These are phyloP conservation scores for Sturnus vulgaris DNA, from an alignment of 2,113 vertebrate genomes.

Conservation along the genomic window DNA sequence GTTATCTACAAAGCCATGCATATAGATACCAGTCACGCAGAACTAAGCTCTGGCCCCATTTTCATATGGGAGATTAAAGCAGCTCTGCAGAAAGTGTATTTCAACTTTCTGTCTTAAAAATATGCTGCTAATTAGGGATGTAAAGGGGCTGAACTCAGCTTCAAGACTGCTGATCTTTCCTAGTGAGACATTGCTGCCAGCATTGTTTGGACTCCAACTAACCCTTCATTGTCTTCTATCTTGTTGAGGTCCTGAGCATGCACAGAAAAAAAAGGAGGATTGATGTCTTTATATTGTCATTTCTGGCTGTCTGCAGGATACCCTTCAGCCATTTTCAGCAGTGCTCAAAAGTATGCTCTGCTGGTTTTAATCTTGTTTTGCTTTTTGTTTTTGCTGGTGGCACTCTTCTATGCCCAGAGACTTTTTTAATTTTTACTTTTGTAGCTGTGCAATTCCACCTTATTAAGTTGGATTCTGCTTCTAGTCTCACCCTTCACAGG, in stretches of 20 bases:
- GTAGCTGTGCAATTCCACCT: conserved; percentile 24
- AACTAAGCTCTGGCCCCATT: conserved; percentile 32
- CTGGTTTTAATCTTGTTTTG: conserved; percentile 58
- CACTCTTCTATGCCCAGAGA: conserved; percentile 25
- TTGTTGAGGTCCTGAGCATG: conserved; percentile 3
- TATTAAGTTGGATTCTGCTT: conserved; percentile 45
- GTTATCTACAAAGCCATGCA: conserved; percentile 13
- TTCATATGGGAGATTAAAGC: conserved; percentile 32
- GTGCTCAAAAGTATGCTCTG: conserved; percentile 44
- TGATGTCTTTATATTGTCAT: conserved; percentile 60
- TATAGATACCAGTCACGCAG: conserved; percentile 24
- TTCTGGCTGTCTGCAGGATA: conserved; percentile 43
- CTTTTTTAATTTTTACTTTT: conserved; percentile 43
- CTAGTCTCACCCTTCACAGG: conserved; percentile 12
- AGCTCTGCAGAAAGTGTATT: conserved; percentile 44
- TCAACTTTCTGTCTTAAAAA: conserved; percentile 56
- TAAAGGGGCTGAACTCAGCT: conserved; percentile 55
- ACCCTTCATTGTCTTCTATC: conserved; percentile 62
- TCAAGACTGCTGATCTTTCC: conserved; percentile 48
- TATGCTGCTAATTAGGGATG: conserved; percentile 57
- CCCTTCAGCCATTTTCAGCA: conserved; percentile 61
- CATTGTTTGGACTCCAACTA: conserved; percentile 56
- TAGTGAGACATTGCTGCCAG: conserved; percentile 44
- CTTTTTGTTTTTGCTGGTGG: conserved; percentile 54
- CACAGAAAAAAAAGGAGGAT: not conserved